These are phyloP conservation scores for Sturmia bella DNA, from an alignment of 2,888 invertebrate species.

Conservation along the genomic window DNA sequence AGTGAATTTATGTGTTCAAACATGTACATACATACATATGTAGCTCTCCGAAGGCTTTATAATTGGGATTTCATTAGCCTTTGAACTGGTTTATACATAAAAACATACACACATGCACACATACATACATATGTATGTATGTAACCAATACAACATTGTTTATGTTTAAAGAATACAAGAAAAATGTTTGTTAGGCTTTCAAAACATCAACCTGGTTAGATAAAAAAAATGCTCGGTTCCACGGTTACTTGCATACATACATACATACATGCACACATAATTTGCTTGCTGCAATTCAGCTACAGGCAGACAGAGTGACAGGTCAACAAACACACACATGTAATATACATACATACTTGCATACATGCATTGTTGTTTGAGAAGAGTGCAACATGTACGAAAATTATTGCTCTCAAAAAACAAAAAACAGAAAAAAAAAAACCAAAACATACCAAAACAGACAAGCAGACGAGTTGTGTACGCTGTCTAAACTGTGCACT, in stretches of 20 bases:
- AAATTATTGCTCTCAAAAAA: constrained; percentile 29
- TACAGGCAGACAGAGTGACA: constrained; percentile 10
- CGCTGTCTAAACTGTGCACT: constrained; percentile 26
- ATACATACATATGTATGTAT: not conserved
- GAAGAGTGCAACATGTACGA: constrained; percentile 38
- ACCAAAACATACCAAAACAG: constrained; percentile 47
- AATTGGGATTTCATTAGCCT: constrained; percentile 60
- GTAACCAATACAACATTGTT: constrained; percentile 37
- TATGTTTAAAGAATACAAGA: constrained; percentile 46
- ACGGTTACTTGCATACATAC: no score
- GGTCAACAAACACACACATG: not conserved
- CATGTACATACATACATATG: not conserved
- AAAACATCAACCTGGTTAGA: constrained; percentile 48
- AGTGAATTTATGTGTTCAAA: constrained; percentile 11
- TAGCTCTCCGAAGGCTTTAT: constrained; percentile 22
- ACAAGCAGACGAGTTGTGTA: constrained; percentile 50
- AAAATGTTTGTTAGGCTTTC: constrained; percentile 15
- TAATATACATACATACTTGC: not conserved
- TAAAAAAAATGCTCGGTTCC: constrained; percentile 11
- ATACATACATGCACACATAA: no score
- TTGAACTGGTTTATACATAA: constrained; percentile 27
- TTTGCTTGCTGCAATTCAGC: constrained; percentile 26
- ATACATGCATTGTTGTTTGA: constrained; percentile 12
- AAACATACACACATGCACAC: not conserved
- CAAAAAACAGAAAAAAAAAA: no score